Conservation (phyloP, 2,113 vertebrate species). For the Gavia stellata region DNA sequence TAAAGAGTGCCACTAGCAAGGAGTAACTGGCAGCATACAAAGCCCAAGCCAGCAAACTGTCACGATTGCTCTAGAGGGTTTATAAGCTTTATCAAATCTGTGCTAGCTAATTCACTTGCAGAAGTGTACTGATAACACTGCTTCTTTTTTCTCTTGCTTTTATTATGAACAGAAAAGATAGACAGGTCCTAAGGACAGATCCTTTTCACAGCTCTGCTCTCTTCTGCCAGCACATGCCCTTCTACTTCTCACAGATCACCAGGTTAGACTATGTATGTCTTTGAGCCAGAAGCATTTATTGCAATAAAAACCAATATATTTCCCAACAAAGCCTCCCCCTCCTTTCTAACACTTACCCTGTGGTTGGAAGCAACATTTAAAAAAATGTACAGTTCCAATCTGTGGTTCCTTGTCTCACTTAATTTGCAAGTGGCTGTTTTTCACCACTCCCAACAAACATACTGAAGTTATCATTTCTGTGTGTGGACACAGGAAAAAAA, state of each 20-base stretch:
- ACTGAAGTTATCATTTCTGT: not conserved
- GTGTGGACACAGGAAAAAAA: not conserved
- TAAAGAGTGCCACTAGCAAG: constrained; percentile 78
- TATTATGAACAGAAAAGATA: constrained; percentile 67
- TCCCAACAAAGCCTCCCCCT: not conserved
- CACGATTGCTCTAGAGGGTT: constrained; percentile 75
- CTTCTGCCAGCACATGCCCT: constrained; percentile 74
- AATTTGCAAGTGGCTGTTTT: constrained; percentile 36
- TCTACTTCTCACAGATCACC: constrained; percentile 66
- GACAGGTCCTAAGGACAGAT: constrained; percentile 78
- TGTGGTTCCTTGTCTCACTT: constrained; percentile 24
- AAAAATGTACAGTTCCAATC: constrained; percentile 4
- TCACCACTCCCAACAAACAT: not conserved
- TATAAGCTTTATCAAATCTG: constrained; percentile 85
- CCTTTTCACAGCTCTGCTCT: constrained; percentile 67
- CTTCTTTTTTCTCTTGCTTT: constrained; percentile 62
- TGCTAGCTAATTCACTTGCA: constrained; percentile 86
- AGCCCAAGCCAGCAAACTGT: constrained; percentile 75
- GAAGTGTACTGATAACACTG: constrained; percentile 82
- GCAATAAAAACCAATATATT: constrained; percentile 7
- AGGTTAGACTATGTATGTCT: constrained; percentile 69
- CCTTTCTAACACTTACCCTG: not conserved
- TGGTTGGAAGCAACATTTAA: not conserved
- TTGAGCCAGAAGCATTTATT: constrained; percentile 71
- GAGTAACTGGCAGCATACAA: constrained; percentile 86